These are phyloP conservation scores for Mechanitis mazaeus DNA, from an alignment of 2,888 invertebrate species.

Conservation along the genomic window DNA sequence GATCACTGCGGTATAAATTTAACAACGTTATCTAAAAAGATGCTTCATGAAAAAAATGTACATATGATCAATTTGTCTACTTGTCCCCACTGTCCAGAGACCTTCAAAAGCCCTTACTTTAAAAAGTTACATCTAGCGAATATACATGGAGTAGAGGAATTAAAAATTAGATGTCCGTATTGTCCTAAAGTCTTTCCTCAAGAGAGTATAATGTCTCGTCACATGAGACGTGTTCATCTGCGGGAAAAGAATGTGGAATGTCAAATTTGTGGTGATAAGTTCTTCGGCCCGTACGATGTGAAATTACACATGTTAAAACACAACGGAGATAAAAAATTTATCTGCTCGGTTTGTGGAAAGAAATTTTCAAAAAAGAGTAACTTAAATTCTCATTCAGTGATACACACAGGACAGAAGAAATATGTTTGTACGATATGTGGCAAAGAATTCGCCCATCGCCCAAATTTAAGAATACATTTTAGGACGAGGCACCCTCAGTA, in stretches of 20 bases:
- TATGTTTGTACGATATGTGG: constrained; percentile 72
- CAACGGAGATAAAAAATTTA: constrained; percentile 72
- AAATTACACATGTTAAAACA: constrained; percentile 74
- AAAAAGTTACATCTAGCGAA: constrained; percentile 66
- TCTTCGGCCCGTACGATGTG: constrained; percentile 64
- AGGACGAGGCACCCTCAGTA: constrained; percentile 45
- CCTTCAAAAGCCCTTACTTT: constrained; percentile 65
- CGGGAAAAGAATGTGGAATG: constrained; percentile 67
- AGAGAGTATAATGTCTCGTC: constrained; percentile 77
- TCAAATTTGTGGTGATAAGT: constrained; percentile 64
- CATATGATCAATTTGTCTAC: constrained; percentile 58
- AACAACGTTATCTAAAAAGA: constrained; percentile 60
- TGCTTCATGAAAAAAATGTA: constrained; percentile 64
- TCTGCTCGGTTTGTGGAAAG: constrained; percentile 77
- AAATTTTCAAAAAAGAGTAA: constrained; percentile 78
- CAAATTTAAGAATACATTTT: constrained; percentile 56
- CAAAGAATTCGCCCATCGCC: constrained; percentile 68
- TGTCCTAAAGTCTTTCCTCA: constrained; percentile 70
- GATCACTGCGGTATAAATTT: constrained; percentile 70
- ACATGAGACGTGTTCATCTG: constrained; percentile 77
- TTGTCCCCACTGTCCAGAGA: constrained; percentile 64
- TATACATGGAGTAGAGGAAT: constrained; percentile 60
- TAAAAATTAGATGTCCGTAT: constrained; percentile 66
- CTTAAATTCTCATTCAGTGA: constrained; percentile 73
- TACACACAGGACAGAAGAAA: constrained; percentile 75